These are phyloP conservation scores for Diabrotica balteata DNA, from an alignment of 2,888 invertebrate genomes.

Conservation along the genomic window DNA sequence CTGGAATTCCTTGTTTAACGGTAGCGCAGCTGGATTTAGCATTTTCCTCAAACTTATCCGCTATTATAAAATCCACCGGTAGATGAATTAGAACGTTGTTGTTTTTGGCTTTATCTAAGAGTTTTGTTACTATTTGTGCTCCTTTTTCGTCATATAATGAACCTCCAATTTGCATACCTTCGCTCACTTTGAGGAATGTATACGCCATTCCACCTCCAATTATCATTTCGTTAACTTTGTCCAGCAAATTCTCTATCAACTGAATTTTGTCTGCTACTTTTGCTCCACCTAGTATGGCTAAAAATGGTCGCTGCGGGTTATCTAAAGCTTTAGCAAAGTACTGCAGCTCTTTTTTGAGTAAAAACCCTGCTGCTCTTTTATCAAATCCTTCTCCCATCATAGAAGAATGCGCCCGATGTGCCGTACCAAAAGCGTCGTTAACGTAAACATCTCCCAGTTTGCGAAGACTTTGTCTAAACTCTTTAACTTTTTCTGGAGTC, in stretches of 20 bases:
- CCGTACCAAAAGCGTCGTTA: constrained; percentile 99
- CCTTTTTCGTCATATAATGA: constrained; percentile 96
- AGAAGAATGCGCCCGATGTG: constrained; percentile 89
- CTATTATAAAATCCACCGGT: constrained; percentile 94
- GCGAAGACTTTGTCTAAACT: constrained; percentile 86
- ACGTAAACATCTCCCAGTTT: constrained; percentile 98
- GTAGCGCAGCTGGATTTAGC: constrained; percentile 81
- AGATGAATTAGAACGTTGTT: constrained; percentile 93
- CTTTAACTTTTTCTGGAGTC: constrained; percentile 80
- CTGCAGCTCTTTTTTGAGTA: constrained; percentile 94
- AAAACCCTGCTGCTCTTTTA: constrained; percentile 92
- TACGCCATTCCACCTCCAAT: constrained; percentile 99
- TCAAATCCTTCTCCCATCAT: constrained; percentile 95
- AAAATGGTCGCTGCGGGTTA: constrained; percentile 93
- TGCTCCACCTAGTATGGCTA: constrained; percentile 98
- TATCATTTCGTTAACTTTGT: constrained; percentile 99
- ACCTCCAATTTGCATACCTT: constrained; percentile 94
- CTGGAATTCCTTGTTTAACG: constrained; percentile 85
- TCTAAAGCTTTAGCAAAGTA: constrained; percentile 98
- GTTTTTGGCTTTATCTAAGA: constrained; percentile 89
- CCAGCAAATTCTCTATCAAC: constrained; percentile 94
- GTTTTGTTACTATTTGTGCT: constrained; percentile 87
- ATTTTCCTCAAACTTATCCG: constrained; percentile 94
- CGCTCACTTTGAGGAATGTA: constrained; percentile 92
- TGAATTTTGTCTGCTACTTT: constrained; percentile 99